Conservation (phyloP, 2,113 vertebrate genomes). For the Noctilio leporinus region DNA sequence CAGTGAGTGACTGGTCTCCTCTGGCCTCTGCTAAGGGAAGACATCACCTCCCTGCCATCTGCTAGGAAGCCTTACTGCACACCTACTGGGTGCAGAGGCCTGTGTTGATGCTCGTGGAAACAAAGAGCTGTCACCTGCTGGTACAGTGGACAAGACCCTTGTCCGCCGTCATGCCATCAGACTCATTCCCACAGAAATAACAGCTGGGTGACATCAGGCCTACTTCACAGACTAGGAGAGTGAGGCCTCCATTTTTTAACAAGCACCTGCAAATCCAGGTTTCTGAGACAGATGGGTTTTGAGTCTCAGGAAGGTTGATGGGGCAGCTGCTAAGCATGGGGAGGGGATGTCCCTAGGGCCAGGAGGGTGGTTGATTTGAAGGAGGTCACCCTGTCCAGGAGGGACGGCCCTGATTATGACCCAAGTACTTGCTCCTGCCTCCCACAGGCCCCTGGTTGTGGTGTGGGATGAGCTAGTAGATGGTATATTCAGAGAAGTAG, state of each 20-base stretch:
- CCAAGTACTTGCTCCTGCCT: neutral
- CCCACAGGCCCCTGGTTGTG: neutral
- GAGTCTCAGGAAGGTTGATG: neutral
- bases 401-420: neutral
- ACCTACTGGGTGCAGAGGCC: neutral
- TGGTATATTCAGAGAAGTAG: neutral
- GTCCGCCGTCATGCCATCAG: neutral
- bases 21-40: neutral
- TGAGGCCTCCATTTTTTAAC: neutral
- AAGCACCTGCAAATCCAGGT: neutral
- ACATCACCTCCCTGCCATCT: neutral
- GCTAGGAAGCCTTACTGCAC: neutral
- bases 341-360: neutral
- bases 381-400: neutral
- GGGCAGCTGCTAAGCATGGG: neutral
- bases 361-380: neutral
- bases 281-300: neutral
- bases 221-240: neutral
- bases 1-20: neutral
- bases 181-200: neutral
- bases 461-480: constrained; percentile 34
- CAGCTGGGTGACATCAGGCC: neutral
- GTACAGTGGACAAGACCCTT: neutral
- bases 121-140: neutral
- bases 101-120: neutral